phyloP scores from a whole-genome alignment of 2,113 vertebrate genomes.

The Elgaria multicarinata region DNA sequence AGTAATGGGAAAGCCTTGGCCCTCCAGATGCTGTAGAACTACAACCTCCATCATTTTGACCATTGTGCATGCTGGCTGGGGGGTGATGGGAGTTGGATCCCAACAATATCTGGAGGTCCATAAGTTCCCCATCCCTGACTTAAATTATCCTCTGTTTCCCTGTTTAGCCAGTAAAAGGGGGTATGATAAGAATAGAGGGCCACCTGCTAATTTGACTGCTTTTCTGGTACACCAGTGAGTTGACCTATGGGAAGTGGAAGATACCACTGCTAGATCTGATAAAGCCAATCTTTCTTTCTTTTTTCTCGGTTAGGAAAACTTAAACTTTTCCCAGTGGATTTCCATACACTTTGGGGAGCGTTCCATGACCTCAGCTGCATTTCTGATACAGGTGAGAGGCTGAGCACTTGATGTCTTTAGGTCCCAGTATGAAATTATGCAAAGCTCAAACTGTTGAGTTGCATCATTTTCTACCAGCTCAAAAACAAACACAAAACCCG shows the following conservation, averaged over 20 bases:
- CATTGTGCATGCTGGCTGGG: not conserved
- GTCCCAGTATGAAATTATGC: not conserved
- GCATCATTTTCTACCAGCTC: not conserved
- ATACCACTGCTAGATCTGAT: not conserved
- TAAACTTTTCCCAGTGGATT: not conserved
- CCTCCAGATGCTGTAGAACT: not conserved
- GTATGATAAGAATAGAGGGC: not conserved
- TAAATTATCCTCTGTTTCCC: not conserved
- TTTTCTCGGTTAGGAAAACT: not conserved
- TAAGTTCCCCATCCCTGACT: not conserved
- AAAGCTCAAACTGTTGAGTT: not conserved
- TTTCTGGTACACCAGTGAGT: not conserved
- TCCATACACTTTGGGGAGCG: not conserved
- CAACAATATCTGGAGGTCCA: not conserved
- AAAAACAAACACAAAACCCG: not conserved
- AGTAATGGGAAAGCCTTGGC: not conserved
- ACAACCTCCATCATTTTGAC: not conserved
- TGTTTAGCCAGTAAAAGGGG: not conserved
- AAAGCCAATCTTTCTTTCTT: no score
- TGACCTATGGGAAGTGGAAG: not conserved
- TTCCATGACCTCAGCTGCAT: not conserved
- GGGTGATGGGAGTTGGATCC: not conserved
- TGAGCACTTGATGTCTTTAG: not conserved
- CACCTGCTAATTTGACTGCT: not conserved
- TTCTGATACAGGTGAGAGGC: not conserved